Evolutionary conservation across 2,797 vertebrate species (phyloP), one percentile per base, ranked within the genome.

Genomic region (Danio albolineatus): DNA sequence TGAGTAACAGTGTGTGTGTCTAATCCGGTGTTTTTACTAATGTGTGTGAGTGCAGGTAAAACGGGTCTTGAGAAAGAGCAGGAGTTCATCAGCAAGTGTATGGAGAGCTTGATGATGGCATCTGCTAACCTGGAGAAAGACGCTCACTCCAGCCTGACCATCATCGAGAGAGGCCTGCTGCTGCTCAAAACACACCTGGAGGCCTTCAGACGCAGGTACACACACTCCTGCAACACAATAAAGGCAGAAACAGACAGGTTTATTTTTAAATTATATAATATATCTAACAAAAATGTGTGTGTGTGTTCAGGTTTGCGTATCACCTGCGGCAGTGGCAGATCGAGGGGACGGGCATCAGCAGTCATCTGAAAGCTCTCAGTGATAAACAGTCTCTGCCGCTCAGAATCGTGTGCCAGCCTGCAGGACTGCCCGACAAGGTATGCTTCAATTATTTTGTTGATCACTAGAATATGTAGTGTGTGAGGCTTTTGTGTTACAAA

Each of bases 181-280:
- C 98, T 99, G 96, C 95, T 99, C 82, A 99, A 99, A 89, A 99
- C 98, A 0, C 98, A 99, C 85, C 93, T 99, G 90, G 98, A 99
- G 93, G 98, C 98, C 86, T 99, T 99, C 84, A 90, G 97, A 67
- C 96, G 98, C 93, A 97, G 98, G 98, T 97, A 91, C 88, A 44
- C 59, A 54, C 16, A 6, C 46, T 28, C 61, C 7, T 5, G 19
- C 41, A 4, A 64, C 49, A 19, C 16, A 28, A 17, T 36, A 7
- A 56, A 19, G 56, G 7, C 17, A 3, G 56, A 10, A 43, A 46
- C 2, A 0, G 4, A 13, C 43, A 44, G 49, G 10, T 51, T 28
- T 28, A 28, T 28, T 28, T 28, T 1, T 28, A 28, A 28, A 28
- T 28, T n/a, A n/a, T n/a, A n/a, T n/a, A n/a, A n/a, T n/a, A n/a